Percentiles rank a stretch among this genome's conserved stretches.
Conservation (phyloP, 2,113 vertebrate genomes). For the Oryctolagus cuniculus region mOryCun1.1 NC_091432.1:186693001-186693500, state of each 20-base stretch:
- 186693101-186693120: background rate
- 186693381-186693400: constrained; percentile 57
- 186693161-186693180: background rate
- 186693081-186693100: background rate
- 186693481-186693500: background rate
- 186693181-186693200: background rate
- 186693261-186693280: background rate
- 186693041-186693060: background rate
- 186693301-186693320: background rate
- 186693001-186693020: background rate
- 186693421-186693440: constrained; percentile 22
- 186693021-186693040: background rate
- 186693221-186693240: constrained; percentile 26
- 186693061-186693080: background rate
- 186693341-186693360: background rate
- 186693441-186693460: constrained; percentile 49
- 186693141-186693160: background rate
- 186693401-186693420: background rate
- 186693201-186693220: background rate
- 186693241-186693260: constrained; percentile 11
- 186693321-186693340: background rate
- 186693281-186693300: background rate
- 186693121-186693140: background rate
- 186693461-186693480: constrained; percentile 29
- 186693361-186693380: background rate